Evolutionary conservation across 2,888 invertebrate genomes (phyloP).

Genomic region (Microctonus hyperodae): DNA sequence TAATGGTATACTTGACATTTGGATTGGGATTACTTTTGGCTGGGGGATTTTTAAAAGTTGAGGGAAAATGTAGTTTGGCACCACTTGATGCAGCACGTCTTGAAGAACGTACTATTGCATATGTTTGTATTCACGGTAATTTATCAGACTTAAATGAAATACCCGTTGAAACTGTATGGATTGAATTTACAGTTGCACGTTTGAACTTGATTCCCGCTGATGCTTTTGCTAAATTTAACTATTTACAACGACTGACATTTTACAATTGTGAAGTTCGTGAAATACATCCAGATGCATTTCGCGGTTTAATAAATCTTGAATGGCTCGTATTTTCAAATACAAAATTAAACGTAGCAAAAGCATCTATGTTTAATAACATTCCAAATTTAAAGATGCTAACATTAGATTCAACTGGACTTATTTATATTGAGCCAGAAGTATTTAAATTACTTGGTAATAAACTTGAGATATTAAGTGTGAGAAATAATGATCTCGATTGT

Average conservation of each 20-base stretch:
- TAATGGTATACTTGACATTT: conserved; percentile 18
- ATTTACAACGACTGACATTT: conserved; percentile 46
- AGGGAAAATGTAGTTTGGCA: conserved; percentile 47
- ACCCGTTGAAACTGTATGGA: conserved; percentile 49
- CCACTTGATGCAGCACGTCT: conserved; percentile 37
- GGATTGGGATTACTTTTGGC: conserved; percentile 19
- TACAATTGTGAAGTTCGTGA: conserved; percentile 49
- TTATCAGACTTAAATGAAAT: conserved; percentile 43
- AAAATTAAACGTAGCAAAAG: conserved; percentile 40
- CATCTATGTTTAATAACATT: conserved; percentile 43
- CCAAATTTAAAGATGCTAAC: conserved; percentile 42
- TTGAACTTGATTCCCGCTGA: conserved; percentile 43
- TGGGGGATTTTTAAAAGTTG: conserved; percentile 15
- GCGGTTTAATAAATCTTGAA: conserved; percentile 45
- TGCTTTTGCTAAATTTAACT: conserved; percentile 45
- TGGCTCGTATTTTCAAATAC: conserved; percentile 50
- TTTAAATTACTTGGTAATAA: conserved; percentile 38
- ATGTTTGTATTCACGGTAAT: conserved; percentile 48
- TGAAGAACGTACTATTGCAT: conserved; percentile 45
- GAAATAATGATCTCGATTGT: conserved; percentile 53
- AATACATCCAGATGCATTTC: conserved; percentile 45
- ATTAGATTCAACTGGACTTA: conserved; percentile 42
- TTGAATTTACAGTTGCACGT: conserved; percentile 52
- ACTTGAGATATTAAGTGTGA: conserved; percentile 47
- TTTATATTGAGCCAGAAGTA: conserved; percentile 47